These are phyloP conservation scores for Micromesistius poutassou DNA, from an alignment of 2,797 vertebrate species.

Conservation along the genomic window DNA sequence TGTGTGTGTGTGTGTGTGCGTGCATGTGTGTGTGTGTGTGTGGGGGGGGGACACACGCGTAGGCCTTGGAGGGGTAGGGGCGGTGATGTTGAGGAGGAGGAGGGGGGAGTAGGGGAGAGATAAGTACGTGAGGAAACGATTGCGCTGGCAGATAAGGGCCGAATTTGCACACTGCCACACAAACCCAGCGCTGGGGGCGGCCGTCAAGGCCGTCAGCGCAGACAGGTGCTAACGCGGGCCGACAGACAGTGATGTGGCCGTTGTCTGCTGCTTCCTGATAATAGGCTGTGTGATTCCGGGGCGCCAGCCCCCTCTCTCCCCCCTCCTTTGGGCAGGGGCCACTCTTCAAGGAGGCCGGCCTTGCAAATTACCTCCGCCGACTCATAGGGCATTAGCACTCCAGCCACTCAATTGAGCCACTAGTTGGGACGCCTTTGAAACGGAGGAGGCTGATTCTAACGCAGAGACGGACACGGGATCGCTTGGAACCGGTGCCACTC, in stretches of 20 bases:
- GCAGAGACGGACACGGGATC: neutral
- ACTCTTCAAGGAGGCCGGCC: conserved; percentile 15
- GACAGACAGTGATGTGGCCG: conserved; percentile 32
- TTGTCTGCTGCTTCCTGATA: conserved; percentile 54
- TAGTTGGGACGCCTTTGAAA: neutral
- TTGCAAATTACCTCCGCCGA: neutral
- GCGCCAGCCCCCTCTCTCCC: conserved; percentile 28
- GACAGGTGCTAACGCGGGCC: conserved; percentile 60
- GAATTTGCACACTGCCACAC: conserved; percentile 69
- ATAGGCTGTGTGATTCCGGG: conserved; percentile 40
- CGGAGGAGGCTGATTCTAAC: neutral
- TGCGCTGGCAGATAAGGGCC: conserved; percentile 63
- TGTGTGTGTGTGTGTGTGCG: conserved; percentile 11
- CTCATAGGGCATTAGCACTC: neutral
- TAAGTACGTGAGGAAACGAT: conserved; percentile 69
- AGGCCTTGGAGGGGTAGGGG: conserved; percentile 58
- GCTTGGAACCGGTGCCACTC: neutral
- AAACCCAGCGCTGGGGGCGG: conserved; percentile 62
- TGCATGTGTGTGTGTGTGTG: neutral
- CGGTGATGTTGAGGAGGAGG: neutral
- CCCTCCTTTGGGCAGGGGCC: conserved; percentile 18
- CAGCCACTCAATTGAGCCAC: neutral
- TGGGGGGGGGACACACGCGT: conserved; percentile 30
- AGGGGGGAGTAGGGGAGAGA: conserved; percentile 56
- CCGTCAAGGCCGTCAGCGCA: conserved; percentile 60